These are phyloP conservation scores for Archocentrus centrarchus DNA, from an alignment of 2,113 vertebrate species.

Conservation along the genomic window DNA sequence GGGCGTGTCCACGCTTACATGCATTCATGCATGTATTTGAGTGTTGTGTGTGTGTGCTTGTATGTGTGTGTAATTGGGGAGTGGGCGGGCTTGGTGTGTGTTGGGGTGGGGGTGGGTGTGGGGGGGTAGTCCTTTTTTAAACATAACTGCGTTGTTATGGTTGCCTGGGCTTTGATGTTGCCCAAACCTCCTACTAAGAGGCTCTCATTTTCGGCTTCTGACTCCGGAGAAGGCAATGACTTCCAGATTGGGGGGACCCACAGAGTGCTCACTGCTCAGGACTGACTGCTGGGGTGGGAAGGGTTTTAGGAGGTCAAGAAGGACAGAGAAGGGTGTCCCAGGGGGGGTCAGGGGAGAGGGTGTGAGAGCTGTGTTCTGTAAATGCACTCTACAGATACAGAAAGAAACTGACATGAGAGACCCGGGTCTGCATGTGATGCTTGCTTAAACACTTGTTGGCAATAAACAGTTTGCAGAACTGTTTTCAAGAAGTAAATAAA, in stretches of 20 bases:
- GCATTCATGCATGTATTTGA: slow-evolving; percentile 38
- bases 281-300: slow-evolving; percentile 35
- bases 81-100: slow-evolving; percentile 46
- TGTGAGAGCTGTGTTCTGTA: background rate
- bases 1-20: slow-evolving; percentile 49
- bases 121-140: slow-evolving; percentile 76
- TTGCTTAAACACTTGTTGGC: background rate
- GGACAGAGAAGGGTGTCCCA: slow-evolving; percentile 13
- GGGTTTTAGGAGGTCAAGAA: slow-evolving; percentile 35
- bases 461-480: background rate
- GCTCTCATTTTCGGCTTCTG: slow-evolving; percentile 79
- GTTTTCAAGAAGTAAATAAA: slow-evolving; percentile 2
- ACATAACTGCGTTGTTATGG: slow-evolving; percentile 82
- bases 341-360: background rate
- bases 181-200: slow-evolving; percentile 81
- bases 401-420: background rate
- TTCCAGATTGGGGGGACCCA: slow-evolving; percentile 77
- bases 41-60: slow-evolving; percentile 29
- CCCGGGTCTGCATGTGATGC: background rate
- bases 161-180: slow-evolving; percentile 81
- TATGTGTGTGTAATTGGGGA: slow-evolving; percentile 57
- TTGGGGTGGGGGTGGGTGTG: background rate
- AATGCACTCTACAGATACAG: background rate
- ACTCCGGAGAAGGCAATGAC: slow-evolving; percentile 73
- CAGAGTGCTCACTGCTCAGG: slow-evolving; percentile 17